Percentiles rank a stretch among this genome's conserved stretches.
Conservation (phyloP, 2,888 invertebrate species). For the Linnaemya vulpina region DNA sequence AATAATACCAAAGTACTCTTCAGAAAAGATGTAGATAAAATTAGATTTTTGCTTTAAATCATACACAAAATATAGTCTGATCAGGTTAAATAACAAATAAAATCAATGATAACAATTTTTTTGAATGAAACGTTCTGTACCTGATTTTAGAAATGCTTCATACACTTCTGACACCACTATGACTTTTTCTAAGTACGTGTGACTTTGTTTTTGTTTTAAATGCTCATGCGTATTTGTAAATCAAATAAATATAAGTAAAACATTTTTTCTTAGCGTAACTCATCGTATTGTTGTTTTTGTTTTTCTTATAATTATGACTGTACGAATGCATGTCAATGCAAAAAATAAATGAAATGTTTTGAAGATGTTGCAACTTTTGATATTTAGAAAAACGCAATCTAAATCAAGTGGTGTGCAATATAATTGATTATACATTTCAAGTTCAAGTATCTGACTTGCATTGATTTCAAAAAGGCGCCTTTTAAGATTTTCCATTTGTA, state of each 20-base stretch:
- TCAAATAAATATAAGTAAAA: neutral
- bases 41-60: too few species aligned
- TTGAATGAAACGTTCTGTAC: too few species aligned
- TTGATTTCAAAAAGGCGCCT: slow-evolving; percentile 42
- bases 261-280: slow-evolving; percentile 5
- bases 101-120: too few species aligned
- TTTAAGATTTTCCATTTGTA: slow-evolving; percentile 10
- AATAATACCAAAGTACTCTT: too few species aligned
- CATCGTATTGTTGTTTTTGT: neutral
- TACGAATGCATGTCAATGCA: slow-evolving; percentile 15
- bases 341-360: slow-evolving; percentile 9
- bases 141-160: too few species aligned
- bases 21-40: too few species aligned
- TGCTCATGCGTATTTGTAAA: neutral
- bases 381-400: neutral
- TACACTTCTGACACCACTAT: too few species aligned
- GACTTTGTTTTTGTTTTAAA: too few species aligned
- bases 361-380: slow-evolving; percentile 42
- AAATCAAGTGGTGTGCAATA: slow-evolving; percentile 27
- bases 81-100: too few species aligned
- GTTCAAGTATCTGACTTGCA: slow-evolving; percentile 61
- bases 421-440: slow-evolving; percentile 48
- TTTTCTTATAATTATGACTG: slow-evolving; percentile 6
- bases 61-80: too few species aligned
- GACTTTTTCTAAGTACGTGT: too few species aligned